phyloP scores from a whole-genome alignment of 2,797 vertebrate species.

The Macroramphosus scolopax region DNA sequence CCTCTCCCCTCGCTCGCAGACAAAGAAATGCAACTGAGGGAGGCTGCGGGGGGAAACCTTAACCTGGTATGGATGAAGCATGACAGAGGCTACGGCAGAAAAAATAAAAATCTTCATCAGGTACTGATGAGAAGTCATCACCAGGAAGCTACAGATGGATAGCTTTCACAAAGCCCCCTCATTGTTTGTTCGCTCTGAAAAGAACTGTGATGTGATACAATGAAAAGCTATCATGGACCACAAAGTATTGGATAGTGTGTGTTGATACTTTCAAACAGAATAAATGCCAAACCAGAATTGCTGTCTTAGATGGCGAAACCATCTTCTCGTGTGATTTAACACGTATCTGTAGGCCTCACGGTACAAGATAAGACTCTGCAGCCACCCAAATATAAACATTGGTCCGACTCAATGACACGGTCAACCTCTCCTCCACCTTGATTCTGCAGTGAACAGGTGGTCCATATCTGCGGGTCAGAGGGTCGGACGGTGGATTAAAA shows the following conservation, averaged over 20 bases:
- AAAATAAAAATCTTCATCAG: slow-evolving; percentile 66
- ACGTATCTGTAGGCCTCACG: slow-evolving; percentile 40
- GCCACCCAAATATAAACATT: no score
- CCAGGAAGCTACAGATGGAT: slow-evolving; percentile 73
- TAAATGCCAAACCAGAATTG: slow-evolving; percentile 61
- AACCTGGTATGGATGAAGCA: slow-evolving; percentile 65
- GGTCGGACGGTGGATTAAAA: no score
- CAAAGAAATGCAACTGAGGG: slow-evolving; percentile 63
- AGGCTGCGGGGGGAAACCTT: slow-evolving; percentile 50
- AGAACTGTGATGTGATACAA: slow-evolving; percentile 64
- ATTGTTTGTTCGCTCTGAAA: slow-evolving; percentile 71
- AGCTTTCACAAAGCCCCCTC: slow-evolving; percentile 63
- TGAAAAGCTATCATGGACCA: slow-evolving; percentile 65
- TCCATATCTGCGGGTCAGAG: no score
- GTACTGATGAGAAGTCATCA: slow-evolving; percentile 74
- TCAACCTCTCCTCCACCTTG: no score
- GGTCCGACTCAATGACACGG: no score
- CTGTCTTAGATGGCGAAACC: slow-evolving; percentile 54
- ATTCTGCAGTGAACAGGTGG: no score
- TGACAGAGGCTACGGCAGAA: slow-evolving; percentile 49
- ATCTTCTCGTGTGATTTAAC: slow-evolving; percentile 37
- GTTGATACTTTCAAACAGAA: slow-evolving; percentile 69
- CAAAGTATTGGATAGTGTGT: slow-evolving; percentile 71
- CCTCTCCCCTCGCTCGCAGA: slow-evolving; percentile 57
- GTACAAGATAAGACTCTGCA: slow-evolving; percentile 38